Conservation (phyloP, 2,797 vertebrate genomes). For the Ibycter americanus region DNA sequence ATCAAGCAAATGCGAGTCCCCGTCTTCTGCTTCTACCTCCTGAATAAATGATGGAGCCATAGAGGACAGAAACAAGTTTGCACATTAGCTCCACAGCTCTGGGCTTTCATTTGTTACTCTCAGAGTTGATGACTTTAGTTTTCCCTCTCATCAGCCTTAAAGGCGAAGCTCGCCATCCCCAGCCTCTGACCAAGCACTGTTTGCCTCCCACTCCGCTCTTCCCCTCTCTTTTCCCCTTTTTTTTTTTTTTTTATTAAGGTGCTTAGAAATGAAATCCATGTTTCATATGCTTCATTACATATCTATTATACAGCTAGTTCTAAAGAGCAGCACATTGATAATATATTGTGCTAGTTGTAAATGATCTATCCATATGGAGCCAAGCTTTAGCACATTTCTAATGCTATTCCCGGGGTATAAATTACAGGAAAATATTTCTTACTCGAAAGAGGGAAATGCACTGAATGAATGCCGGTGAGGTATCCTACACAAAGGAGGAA, state of each 20-base stretch:
- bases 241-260: slow-evolving; percentile 59
- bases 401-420: slow-evolving; percentile 72
- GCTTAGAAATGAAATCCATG: slow-evolving; percentile 74
- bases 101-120: slow-evolving; percentile 90
- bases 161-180: slow-evolving; percentile 72
- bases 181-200: slow-evolving; percentile 25
- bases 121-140: slow-evolving; percentile 81
- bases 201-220: not conserved
- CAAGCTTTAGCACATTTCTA: slow-evolving; percentile 73
- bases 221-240: not conserved
- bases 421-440: slow-evolving; percentile 74
- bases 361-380: slow-evolving; percentile 80
- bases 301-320: slow-evolving; percentile 76
- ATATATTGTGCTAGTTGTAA: slow-evolving; percentile 79
- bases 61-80: slow-evolving; percentile 99
- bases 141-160: slow-evolving; percentile 83
- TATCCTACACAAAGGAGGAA: slow-evolving; percentile 52
- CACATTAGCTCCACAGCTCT: slow-evolving; percentile 93
- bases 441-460: slow-evolving; percentile 53
- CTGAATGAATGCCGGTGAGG: not conserved
- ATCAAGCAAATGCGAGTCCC: slow-evolving; percentile 99
- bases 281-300: slow-evolving; percentile 81
- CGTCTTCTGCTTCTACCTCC: slow-evolving; percentile 98
- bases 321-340: slow-evolving; percentile 78
- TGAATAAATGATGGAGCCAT: slow-evolving; percentile 99